A percentile compares a stretch with the other conserved stretches of the same genome.
phyloP scores from a whole-genome alignment of 2,888 invertebrate genomes.

The Antitype chi region DNA sequence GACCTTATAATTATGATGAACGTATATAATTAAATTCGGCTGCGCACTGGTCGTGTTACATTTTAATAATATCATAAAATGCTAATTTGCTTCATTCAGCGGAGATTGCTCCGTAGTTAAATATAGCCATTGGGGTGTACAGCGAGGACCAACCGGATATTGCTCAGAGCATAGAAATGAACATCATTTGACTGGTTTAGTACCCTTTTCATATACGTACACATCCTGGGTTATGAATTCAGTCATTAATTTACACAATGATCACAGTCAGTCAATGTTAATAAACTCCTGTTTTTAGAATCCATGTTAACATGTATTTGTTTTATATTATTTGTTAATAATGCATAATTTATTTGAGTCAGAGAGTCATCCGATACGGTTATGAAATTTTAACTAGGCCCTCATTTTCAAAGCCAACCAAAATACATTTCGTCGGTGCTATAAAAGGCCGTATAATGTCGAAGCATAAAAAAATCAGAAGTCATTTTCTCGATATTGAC shows the following conservation, averaged over 20 bases:
- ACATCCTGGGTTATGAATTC: constrained; percentile 66
- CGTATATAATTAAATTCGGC: constrained; percentile 36
- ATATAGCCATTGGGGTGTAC: constrained; percentile 69
- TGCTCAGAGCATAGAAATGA: constrained; percentile 77
- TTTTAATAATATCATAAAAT: constrained; percentile 53
- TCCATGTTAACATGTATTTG: neutral
- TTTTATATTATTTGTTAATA: constrained; percentile 11
- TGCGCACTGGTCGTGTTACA: constrained; percentile 36
- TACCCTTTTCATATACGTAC: constrained; percentile 66
- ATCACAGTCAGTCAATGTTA: constrained; percentile 54
- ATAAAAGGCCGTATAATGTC: constrained; percentile 28
- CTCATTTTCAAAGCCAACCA: constrained; percentile 15
- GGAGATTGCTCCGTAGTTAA: constrained; percentile 67
- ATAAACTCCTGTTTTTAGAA: constrained; percentile 38
- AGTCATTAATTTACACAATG: constrained; percentile 68
- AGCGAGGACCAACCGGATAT: constrained; percentile 74
- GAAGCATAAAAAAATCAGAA: constrained; percentile 49
- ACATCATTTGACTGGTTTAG: constrained; percentile 71
- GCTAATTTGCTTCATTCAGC: constrained; percentile 65
- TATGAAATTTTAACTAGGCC: constrained; percentile 41
- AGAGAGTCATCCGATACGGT: constrained; percentile 10
- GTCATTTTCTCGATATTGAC: constrained; percentile 75
- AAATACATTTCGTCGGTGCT: constrained; percentile 21
- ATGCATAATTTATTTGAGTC: constrained; percentile 22
- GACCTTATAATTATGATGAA: constrained; percentile 47